Conservation (phyloP, 1,140 invertebrate genomes). For the Metopolophium dirhodum region DNA sequence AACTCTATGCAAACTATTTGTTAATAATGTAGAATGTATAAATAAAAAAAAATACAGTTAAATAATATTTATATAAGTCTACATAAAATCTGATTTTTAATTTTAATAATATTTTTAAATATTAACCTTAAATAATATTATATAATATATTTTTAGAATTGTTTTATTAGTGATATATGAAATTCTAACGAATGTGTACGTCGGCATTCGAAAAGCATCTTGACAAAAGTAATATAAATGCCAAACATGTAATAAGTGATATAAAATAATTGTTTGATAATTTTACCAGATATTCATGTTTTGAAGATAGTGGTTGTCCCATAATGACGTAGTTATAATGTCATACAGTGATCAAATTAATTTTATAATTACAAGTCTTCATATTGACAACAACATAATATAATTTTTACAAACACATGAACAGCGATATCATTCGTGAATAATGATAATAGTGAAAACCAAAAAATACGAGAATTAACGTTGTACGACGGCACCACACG, state of each 20-base stretch:
- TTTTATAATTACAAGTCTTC: not conserved
- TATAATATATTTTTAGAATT: not conserved
- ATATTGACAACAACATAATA: not conserved
- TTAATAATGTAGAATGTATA: not conserved
- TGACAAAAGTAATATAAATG: not conserved
- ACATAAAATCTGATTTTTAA: not conserved
- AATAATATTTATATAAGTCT: not conserved
- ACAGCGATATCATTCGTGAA: not conserved
- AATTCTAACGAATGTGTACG: not conserved
- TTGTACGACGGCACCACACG: constrained; percentile 9
- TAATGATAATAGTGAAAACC: not conserved
- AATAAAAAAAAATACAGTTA: not conserved
- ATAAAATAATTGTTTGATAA: not conserved
- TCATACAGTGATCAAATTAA: not conserved
- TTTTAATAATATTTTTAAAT: not conserved
- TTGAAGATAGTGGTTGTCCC: constrained; percentile 50
- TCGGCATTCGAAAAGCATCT: not conserved
- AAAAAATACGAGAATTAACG: not conserved
- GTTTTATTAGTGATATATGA: not conserved
- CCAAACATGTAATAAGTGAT: not conserved
- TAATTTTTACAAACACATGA: not conserved
- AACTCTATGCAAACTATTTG: not conserved
- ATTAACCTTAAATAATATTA: not conserved
- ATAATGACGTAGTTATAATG: not conserved
- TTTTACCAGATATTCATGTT: constrained; percentile 51